phyloP scores from a whole-genome alignment of 2,113 vertebrate genomes.

The Rhizomys pruinosus region DNA sequence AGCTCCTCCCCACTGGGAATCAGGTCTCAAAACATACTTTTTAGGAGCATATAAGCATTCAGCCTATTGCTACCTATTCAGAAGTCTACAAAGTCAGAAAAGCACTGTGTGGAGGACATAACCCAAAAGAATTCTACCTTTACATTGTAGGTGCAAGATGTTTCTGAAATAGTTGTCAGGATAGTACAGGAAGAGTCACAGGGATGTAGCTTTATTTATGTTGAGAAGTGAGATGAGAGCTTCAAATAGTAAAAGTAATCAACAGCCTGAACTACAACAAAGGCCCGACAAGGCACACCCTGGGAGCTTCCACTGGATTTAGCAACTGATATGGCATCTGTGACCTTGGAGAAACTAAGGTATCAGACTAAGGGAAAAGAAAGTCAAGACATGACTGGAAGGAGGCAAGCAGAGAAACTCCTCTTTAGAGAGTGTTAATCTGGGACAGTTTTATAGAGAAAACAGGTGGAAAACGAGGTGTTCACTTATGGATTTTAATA shows the following conservation, averaged over 20 bases:
- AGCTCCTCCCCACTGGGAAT: background rate
- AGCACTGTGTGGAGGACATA: background rate
- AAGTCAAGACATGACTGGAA: background rate
- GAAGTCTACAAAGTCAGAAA: background rate
- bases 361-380: background rate
- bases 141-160: background rate
- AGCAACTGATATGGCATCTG: background rate
- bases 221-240: background rate
- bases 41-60: background rate
- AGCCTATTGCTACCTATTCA: background rate
- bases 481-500: background rate
- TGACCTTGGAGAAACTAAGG: background rate
- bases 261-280: background rate
- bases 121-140: background rate
- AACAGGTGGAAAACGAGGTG: background rate
- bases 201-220: background rate
- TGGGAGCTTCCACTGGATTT: background rate
- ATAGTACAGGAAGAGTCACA: background rate
- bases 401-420: background rate
- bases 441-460: background rate
- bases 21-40: background rate
- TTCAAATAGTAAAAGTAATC: constrained; percentile 6
- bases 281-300: background rate
- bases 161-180: background rate
- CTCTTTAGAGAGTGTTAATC: background rate